These are phyloP conservation scores for Marasmarcha lunaedactyla DNA, from an alignment of 2,888 invertebrate genomes.

Conservation along the genomic window DNA sequence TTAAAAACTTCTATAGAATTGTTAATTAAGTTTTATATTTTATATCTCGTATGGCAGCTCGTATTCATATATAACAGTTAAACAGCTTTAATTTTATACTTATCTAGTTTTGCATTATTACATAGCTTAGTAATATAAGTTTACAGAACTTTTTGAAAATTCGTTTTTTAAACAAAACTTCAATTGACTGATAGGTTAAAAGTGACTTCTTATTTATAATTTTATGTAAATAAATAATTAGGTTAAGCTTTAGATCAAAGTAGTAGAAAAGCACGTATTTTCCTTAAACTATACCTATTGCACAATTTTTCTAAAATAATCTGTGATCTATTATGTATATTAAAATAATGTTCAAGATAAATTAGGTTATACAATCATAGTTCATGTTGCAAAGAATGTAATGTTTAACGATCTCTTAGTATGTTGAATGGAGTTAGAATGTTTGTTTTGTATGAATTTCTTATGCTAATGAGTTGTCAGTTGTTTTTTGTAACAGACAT, in stretches of 20 bases:
- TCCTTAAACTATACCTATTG: conserved; percentile 29
- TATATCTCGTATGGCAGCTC: no score
- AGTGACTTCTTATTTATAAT: not conserved
- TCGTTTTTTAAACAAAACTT: not conserved
- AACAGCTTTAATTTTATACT: no score
- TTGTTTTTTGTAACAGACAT: no score
- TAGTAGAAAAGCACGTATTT: conserved; percentile 19
- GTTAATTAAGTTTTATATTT: no score
- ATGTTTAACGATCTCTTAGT: not conserved
- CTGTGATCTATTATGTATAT: conserved; percentile 48
- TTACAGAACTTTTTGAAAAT: no score
- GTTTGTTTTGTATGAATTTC: no score
- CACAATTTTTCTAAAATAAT: conserved; percentile 37
- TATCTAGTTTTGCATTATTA: no score
- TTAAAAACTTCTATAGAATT: no score
- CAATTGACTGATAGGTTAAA: not conserved
- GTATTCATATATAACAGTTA: no score
- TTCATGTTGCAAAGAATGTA: not conserved
- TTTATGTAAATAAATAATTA: conserved; percentile 3
- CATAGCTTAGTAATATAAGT: no score
- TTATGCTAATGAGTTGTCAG: no score
- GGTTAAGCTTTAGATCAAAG: not conserved
- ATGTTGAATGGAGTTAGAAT: no score
- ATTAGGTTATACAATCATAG: not conserved
- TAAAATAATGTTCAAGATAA: conserved; percentile 19